Evolutionary conservation across 2,888 invertebrate genomes (phyloP).

Genomic region (Bombylius discolor): DNA sequence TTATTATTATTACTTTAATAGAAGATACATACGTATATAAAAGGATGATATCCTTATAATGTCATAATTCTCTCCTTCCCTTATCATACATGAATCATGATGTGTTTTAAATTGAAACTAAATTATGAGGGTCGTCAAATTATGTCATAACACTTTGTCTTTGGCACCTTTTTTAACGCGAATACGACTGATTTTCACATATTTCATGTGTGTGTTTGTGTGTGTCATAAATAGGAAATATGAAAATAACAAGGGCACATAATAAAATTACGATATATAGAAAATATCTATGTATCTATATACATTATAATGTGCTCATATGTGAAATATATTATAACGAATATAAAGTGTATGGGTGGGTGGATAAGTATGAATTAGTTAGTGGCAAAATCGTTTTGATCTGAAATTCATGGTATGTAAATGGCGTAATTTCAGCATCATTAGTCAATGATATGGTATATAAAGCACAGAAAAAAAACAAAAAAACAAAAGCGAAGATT

Average conservation of each 20-base stretch:
- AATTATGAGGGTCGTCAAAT: background rate
- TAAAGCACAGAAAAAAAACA: background rate
- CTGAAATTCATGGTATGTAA: conserved; percentile 24
- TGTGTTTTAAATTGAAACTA: background rate
- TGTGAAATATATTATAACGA: too few species aligned
- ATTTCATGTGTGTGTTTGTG: too few species aligned
- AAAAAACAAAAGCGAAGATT: background rate
- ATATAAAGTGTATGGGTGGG: too few species aligned
- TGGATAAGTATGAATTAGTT: background rate
- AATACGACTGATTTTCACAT: background rate
- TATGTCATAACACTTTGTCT: background rate
- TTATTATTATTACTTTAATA: background rate
- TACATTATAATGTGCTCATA: too few species aligned
- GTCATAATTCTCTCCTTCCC: background rate
- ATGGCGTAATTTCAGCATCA: conserved; percentile 24
- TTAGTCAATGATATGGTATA: conserved; percentile 16
- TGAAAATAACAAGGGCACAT: too few species aligned
- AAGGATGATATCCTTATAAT: background rate
- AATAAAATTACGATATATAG: background rate
- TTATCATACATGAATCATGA: background rate
- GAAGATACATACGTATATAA: background rate
- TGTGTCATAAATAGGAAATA: too few species aligned
- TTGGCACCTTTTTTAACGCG: background rate
- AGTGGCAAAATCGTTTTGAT: background rate
- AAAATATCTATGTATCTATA: background rate